Evolutionary conservation across 2,888 invertebrate species (phyloP), one percentile per base, ranked within the genome.

Genomic region (Acrocera orbiculus): DNA sequence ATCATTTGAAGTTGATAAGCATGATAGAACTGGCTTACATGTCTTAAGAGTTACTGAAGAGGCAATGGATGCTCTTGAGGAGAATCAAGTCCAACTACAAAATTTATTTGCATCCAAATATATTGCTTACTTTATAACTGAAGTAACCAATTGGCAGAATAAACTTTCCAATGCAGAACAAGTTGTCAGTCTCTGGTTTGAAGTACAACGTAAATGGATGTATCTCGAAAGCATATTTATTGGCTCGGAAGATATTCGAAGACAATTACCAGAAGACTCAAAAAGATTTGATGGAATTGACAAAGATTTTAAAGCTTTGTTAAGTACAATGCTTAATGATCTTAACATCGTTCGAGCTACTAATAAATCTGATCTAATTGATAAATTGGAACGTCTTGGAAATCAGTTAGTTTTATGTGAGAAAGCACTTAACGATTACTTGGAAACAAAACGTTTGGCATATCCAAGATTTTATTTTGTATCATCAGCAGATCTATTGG

Each of bases 381-480:
- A 85, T 7, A 71, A 73, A 30, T 64, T 95, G 30, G 87, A 92
- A 42, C 62, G 62, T 0, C 53, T 92, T 7, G 73, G 81, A 53
- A 54, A 55, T 1, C 67, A 77, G 34, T 65, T 93, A 39, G 71
- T 76, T 10, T 61, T 87, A 4, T 93, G 93, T 56, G 93, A 95
- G 56, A 93, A 93, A 58, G 92, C 92, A 0, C 63, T 93, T 25
- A 85, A 92, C 26, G 82, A 93, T 56, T 95, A 93, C 54, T 65
- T 95, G 45, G 93, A 95, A 58, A 92, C 90, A 0, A 95, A 93
- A 56, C 69, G 92, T 33, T 64, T 92, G 42, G 83, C 85, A 0
- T 93, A 90, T 62, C 93, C 93, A 10, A 69, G 93, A 28, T 95
- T 95, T 57, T 95, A 93, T 58, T 95, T 95, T 53, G 83, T 93